Evolutionary conservation across 2,797 vertebrate species (phyloP).

Genomic region (Neomorphus geoffroyi): DNA sequence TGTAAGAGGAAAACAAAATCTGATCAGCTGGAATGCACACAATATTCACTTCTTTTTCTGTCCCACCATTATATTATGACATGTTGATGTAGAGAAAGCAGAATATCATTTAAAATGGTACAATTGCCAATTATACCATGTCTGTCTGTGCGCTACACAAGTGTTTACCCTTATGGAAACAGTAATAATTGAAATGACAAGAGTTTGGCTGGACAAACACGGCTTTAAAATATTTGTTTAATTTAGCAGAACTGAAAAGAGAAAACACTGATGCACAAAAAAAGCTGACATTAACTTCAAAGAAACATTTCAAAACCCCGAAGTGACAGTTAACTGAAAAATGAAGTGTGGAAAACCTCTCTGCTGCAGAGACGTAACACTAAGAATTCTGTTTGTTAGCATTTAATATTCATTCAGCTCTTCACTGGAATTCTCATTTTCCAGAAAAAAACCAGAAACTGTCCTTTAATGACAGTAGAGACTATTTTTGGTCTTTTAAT

Average conservation of each 20-base stretch:
- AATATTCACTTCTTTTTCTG: not conserved
- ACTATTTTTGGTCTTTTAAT: constrained; percentile 40
- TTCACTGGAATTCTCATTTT: not conserved
- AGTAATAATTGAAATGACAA: constrained; percentile 22
- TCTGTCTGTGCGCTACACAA: not conserved
- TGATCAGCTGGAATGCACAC: not conserved
- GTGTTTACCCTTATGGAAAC: constrained; percentile 3
- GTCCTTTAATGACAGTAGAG: not conserved
- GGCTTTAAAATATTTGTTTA: constrained; percentile 50
- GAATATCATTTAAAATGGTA: not conserved
- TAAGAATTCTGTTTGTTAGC: not conserved
- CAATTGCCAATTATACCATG: not conserved
- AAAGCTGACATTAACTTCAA: not conserved
- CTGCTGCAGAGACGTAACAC: not conserved
- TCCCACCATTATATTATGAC: not conserved
- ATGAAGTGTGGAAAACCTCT: not conserved
- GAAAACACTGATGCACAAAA: not conserved
- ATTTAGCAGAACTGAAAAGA: not conserved
- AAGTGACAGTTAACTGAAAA: not conserved
- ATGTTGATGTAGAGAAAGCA: not conserved
- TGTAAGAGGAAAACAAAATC: not conserved
- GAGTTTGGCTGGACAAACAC: constrained; percentile 35
- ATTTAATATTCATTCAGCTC: not conserved
- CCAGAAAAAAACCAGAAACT: not conserved
- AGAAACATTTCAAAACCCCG: not conserved